phyloP scores from a whole-genome alignment of 2,113 vertebrate genomes.

The Prietella phreatophila region DNA sequence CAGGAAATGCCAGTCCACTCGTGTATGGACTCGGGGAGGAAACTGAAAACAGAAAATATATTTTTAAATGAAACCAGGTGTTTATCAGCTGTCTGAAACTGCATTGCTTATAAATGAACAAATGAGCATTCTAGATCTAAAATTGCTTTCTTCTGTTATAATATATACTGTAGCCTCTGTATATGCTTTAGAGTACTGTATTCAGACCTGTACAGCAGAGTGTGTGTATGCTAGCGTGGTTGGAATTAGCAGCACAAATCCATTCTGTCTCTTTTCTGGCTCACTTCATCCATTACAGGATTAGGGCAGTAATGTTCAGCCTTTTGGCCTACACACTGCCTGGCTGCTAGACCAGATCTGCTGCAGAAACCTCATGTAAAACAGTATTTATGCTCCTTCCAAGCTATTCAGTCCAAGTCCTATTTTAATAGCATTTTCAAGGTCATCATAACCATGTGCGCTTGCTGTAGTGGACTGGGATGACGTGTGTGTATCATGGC shows the following conservation, averaged over 20 bases:
- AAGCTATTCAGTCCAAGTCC: conserved; percentile 33
- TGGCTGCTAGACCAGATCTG: conserved; percentile 41
- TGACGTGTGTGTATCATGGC: not conserved
- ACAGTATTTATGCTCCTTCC: conserved; percentile 54
- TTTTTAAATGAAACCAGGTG: not conserved
- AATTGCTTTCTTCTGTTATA: not conserved
- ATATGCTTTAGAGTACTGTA: conserved; percentile 24
- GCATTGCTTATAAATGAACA: not conserved
- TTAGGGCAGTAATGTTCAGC: conserved; percentile 60
- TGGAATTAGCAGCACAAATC: conserved; percentile 27
- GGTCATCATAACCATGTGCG: conserved; percentile 42
- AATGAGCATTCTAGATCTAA: not conserved
- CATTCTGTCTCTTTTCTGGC: conserved; percentile 53
- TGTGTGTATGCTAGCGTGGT: not conserved
- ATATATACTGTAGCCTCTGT: not conserved
- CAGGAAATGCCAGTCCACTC: no score
- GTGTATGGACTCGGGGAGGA: no score
- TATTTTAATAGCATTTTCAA: conserved; percentile 47
- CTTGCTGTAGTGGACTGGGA: not conserved
- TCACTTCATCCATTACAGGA: conserved; percentile 64
- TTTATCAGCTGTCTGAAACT: not conserved
- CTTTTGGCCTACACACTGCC: conserved; percentile 44
- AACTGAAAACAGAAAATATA: not conserved
- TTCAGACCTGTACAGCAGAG: not conserved
- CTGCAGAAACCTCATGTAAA: conserved; percentile 47